A percentile compares a stretch with the other conserved stretches of the same genome.
These are phyloP conservation scores for Oceanodroma leucorhoa DNA, from an alignment of 2,797 vertebrate species.

Conservation along the genomic window DNA sequence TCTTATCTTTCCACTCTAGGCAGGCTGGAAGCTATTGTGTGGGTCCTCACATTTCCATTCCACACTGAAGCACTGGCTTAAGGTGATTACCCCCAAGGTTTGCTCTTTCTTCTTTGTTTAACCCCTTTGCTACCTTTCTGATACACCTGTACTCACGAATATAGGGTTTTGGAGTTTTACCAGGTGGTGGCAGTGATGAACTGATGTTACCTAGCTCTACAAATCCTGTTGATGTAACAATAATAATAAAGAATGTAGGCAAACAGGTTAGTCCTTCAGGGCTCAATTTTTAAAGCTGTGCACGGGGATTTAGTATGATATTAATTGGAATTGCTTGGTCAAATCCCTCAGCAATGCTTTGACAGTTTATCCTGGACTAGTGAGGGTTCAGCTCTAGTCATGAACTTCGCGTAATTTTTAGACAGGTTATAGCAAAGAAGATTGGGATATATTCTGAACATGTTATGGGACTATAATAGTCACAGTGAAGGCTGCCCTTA, in stretches of 20 bases:
- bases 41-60: background rate
- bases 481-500: background rate
- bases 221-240: background rate
- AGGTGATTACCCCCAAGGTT: background rate
- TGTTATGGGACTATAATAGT: background rate
- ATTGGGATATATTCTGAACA: background rate
- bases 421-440: background rate
- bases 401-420: constrained; percentile 16
- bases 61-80: background rate
- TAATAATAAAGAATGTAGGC: constrained; percentile 37
- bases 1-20: background rate
- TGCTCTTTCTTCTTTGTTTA: background rate
- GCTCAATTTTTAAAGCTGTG: constrained; percentile 38
- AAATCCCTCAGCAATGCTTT: constrained; percentile 24
- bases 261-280: constrained; percentile 52
- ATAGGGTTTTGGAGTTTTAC: background rate
- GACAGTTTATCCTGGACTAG: background rate
- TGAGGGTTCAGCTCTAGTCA: background rate
- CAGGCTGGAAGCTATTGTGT: background rate
- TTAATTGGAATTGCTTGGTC: constrained; percentile 26
- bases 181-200: constrained; percentile 64
- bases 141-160: background rate
- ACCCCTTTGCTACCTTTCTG: background rate
- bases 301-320: background rate
- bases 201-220: constrained; percentile 7